These are phyloP conservation scores for Eristalis pertinax DNA, from an alignment of 2,888 invertebrate genomes.

Conservation along the genomic window DNA sequence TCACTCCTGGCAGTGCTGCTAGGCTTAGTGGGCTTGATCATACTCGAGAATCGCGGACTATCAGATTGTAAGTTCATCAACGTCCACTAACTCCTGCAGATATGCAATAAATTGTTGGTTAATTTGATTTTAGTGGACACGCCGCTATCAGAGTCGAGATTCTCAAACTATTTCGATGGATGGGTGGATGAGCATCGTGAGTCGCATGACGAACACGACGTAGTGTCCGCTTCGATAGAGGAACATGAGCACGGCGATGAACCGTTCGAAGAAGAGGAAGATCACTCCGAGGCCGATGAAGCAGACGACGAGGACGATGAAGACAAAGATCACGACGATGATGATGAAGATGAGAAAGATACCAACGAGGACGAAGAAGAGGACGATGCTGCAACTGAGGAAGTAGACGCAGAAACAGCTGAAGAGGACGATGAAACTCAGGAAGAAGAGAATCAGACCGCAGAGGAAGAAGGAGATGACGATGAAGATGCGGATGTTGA, in stretches of 20 bases:
- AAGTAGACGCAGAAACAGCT: slow-evolving; percentile 77
- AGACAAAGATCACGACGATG: slow-evolving; percentile 76
- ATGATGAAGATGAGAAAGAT: slow-evolving; percentile 78
- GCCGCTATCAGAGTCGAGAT: slow-evolving; percentile 85
- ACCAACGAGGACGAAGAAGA: slow-evolving; percentile 77
- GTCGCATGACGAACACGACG: slow-evolving; percentile 79
- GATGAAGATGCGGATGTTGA: slow-evolving; percentile 64
- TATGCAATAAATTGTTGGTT: not conserved
- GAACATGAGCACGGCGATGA: slow-evolving; percentile 79
- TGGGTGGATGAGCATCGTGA: slow-evolving; percentile 85
- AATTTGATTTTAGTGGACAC: slow-evolving; percentile 82
- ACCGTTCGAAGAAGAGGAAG: slow-evolving; percentile 76
- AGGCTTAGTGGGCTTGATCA: slow-evolving; percentile 89
- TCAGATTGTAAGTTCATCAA: slow-evolving; percentile 86
- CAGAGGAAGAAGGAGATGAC: slow-evolving; percentile 82
- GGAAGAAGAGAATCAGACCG: slow-evolving; percentile 75
- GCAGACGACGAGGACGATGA: slow-evolving; percentile 76
- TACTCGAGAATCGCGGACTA: slow-evolving; percentile 89
- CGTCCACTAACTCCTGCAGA: not conserved
- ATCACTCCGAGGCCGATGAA: slow-evolving; percentile 76
- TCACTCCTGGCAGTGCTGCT: slow-evolving; percentile 87
- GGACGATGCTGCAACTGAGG: slow-evolving; percentile 76
- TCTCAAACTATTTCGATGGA: slow-evolving; percentile 89
- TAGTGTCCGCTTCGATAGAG: slow-evolving; percentile 77
- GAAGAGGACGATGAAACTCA: slow-evolving; percentile 75